phyloP scores from a whole-genome alignment of 2,888 invertebrate genomes.

The Beris morrisii region DNA sequence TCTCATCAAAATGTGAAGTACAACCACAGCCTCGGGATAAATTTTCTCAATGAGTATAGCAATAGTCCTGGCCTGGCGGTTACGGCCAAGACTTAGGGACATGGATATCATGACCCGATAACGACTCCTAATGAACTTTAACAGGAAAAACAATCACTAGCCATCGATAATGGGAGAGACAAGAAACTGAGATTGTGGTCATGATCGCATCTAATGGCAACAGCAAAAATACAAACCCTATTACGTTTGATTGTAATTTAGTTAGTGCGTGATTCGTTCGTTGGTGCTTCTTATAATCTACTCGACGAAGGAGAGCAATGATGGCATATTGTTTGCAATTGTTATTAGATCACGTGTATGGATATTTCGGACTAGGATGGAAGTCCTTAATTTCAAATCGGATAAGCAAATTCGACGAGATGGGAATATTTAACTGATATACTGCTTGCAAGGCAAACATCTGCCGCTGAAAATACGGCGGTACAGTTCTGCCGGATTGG shows the following conservation, averaged over 20 bases:
- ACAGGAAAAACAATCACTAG: constrained; percentile 37
- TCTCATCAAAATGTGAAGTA: constrained; percentile 26
- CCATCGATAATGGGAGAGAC: constrained; percentile 18
- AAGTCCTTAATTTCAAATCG: constrained; percentile 34
- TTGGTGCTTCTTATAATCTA: constrained; percentile 3
- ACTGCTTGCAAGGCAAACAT: too few species aligned
- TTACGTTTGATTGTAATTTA: constrained; percentile 38
- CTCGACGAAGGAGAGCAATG: neutral
- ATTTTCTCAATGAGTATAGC: constrained; percentile 7
- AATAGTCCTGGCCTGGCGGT: constrained; percentile 9
- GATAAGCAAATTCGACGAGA: constrained; percentile 34
- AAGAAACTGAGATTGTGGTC: neutral
- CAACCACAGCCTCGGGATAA: constrained; percentile 11
- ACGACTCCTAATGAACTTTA: constrained; percentile 39
- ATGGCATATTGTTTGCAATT: constrained; percentile 16
- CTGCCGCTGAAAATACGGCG: too few species aligned
- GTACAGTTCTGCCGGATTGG: too few species aligned
- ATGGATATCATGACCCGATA: constrained; percentile 38
- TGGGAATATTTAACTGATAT: constrained; percentile 28
- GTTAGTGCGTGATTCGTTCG: constrained; percentile 28
- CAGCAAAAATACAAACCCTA: constrained; percentile 35
- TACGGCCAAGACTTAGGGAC: neutral
- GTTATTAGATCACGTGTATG: constrained; percentile 14
- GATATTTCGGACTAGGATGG: constrained; percentile 29
- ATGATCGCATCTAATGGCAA: constrained; percentile 21